These are phyloP conservation scores for Hirtodrosophila trivittata DNA, from an alignment of 2,888 invertebrate genomes.

Conservation along the genomic window DNA sequence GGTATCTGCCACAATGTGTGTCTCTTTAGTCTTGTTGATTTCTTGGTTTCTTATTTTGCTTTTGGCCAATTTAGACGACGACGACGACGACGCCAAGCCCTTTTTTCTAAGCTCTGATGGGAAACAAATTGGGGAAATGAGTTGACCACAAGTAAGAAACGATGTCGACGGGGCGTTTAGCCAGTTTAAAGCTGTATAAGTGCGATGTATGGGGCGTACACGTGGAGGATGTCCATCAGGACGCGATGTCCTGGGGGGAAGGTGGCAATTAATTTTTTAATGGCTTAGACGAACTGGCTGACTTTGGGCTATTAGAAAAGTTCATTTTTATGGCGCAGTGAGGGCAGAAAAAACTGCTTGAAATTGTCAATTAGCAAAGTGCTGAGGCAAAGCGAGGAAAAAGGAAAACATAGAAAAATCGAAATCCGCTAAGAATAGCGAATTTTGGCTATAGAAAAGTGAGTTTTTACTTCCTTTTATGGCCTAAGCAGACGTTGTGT, in stretches of 20 bases:
- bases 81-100: constrained; percentile 60
- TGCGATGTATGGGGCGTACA: constrained; percentile 70
- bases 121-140: constrained; percentile 50
- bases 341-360: constrained; percentile 43
- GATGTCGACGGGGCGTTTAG: constrained; percentile 51
- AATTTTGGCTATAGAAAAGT: constrained; percentile 31
- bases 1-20: constrained; percentile 8
- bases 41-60: constrained; percentile 40
- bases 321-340: constrained; percentile 47
- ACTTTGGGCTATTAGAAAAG: constrained; percentile 67
- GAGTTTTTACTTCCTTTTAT: constrained; percentile 11
- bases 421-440: constrained; percentile 44
- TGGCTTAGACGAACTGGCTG: constrained; percentile 74
- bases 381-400: constrained; percentile 26
- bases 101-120: constrained; percentile 56
- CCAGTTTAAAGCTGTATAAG: constrained; percentile 64
- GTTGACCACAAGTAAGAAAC: constrained; percentile 15
- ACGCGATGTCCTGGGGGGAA: constrained; percentile 53
- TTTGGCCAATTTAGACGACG: constrained; percentile 35
- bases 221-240: constrained; percentile 8
- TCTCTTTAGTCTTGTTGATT: background rate
- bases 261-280: constrained; percentile 76
- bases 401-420: constrained; percentile 4
- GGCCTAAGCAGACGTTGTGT: constrained; percentile 15
- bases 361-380: constrained; percentile 76